Evolutionary conservation across 2,113 vertebrate species (phyloP).

Genomic region (Callithrix jacchus): DNA sequence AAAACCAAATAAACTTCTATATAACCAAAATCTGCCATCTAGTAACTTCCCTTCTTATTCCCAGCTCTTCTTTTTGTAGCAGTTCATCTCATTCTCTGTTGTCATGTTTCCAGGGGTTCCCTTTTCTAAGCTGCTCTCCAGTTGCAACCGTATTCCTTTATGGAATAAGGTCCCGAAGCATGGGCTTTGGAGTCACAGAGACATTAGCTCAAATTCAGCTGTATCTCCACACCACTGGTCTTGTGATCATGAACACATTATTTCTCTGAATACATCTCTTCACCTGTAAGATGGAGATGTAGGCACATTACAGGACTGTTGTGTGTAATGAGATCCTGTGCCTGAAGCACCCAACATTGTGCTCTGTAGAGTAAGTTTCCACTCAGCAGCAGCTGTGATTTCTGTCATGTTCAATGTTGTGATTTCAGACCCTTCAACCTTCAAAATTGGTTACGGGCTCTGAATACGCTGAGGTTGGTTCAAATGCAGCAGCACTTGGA

Average conservation of each 20-base stretch:
- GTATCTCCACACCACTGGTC: not conserved
- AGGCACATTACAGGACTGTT: not conserved
- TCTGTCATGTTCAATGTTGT: slow-evolving; percentile 32
- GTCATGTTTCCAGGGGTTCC: not conserved
- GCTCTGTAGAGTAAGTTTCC: not conserved
- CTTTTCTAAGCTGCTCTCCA: not conserved
- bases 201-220: not conserved
- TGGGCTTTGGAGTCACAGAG: not conserved
- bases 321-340: not conserved
- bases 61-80: not conserved
- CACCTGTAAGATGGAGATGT: not conserved
- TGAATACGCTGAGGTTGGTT: not conserved
- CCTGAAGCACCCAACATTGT: not conserved
- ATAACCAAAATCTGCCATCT: not conserved
- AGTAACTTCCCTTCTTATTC: not conserved
- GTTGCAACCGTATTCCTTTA: not conserved
- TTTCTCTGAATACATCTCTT: not conserved
- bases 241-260: not conserved
- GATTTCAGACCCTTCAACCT: not conserved
- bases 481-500: not conserved
- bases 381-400: not conserved
- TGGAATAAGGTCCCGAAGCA: not conserved
- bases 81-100: not conserved
- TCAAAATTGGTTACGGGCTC: not conserved
- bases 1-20: not conserved